phyloP scores from a whole-genome alignment of 2,888 invertebrate species.

The Heliconius sara region DNA sequence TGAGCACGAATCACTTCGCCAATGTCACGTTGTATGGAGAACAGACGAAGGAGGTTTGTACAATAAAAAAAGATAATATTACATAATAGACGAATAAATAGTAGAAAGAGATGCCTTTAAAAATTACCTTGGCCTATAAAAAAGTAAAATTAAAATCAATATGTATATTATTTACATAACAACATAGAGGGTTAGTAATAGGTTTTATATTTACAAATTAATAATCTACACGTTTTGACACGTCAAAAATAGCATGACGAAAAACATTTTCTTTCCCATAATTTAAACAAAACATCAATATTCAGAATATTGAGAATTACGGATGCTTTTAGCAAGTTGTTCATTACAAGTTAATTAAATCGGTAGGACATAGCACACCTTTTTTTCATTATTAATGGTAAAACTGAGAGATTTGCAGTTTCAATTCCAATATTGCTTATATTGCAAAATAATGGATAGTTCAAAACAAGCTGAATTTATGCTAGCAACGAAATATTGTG shows the following conservation, averaged over 20 bases:
- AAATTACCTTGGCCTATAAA: no score
- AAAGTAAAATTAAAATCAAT: no score
- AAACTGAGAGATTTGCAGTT: slow-evolving; percentile 53
- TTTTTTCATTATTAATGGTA: slow-evolving; percentile 51
- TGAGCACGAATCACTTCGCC: no score
- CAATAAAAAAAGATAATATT: no score
- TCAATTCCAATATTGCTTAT: slow-evolving; percentile 52
- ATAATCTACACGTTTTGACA: not conserved
- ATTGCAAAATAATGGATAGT: slow-evolving; percentile 55
- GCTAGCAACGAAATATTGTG: slow-evolving; percentile 53
- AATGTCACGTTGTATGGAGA: no score
- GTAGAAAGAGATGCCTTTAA: no score
- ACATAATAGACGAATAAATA: no score
- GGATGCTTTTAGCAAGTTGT: slow-evolving; percentile 28
- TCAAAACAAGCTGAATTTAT: slow-evolving; percentile 56
- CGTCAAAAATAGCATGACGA: slow-evolving; percentile 54
- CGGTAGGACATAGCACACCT: not conserved
- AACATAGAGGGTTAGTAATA: no score
- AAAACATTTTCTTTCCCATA: slow-evolving; percentile 54
- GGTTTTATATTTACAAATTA: not conserved
- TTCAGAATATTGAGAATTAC: slow-evolving; percentile 23
- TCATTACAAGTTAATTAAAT: slow-evolving; percentile 30
- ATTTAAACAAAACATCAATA: not conserved
- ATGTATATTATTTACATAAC: no score
- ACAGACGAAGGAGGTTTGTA: no score